A percentile compares a stretch with the other conserved stretches of the same genome.
Conservation (phyloP, 2,888 invertebrate genomes). For the Drosophila colorata region DNA sequence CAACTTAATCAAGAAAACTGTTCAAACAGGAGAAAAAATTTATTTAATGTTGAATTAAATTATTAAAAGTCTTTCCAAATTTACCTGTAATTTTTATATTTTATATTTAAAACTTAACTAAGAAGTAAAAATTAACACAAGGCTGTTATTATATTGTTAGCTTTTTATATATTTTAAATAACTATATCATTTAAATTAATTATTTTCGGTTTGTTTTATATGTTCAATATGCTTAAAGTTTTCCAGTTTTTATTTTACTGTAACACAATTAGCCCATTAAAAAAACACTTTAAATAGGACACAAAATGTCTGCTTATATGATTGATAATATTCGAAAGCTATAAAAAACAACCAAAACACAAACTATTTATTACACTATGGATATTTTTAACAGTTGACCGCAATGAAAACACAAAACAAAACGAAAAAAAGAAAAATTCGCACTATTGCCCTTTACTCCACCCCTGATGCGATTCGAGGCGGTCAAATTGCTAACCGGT, state of each 20-base stretch:
- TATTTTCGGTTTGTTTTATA: neutral
- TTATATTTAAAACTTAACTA: too few relatives aligned
- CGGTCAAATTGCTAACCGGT: slow-evolving; percentile 74
- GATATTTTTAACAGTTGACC: slow-evolving; percentile 39
- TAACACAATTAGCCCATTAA: slow-evolving; percentile 50
- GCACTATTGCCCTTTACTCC: slow-evolving; percentile 50
- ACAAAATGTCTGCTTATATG: slow-evolving; percentile 57
- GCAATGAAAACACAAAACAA: slow-evolving; percentile 30
- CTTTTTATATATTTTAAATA: too few relatives aligned
- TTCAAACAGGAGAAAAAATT: slow-evolving; percentile 1
- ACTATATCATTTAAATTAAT: slow-evolving; percentile 14
- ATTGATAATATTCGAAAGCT: slow-evolving; percentile 77
- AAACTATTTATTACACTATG: slow-evolving; percentile 6
- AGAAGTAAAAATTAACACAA: too few relatives aligned
- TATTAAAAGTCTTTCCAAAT: too few relatives aligned
- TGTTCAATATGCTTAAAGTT: neutral
- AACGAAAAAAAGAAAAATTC: slow-evolving; percentile 36
- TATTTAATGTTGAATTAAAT: neutral
- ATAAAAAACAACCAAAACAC: neutral
- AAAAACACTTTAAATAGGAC: slow-evolving; percentile 39
- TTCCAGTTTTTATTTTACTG: neutral
- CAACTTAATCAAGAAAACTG: slow-evolving; percentile 69
- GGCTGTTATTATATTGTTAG: too few relatives aligned
- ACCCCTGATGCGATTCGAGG: slow-evolving; percentile 48
- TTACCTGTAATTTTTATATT: too few relatives aligned